Conservation (phyloP, 2,888 invertebrate species). For the Pelosia muscerda region DNA sequence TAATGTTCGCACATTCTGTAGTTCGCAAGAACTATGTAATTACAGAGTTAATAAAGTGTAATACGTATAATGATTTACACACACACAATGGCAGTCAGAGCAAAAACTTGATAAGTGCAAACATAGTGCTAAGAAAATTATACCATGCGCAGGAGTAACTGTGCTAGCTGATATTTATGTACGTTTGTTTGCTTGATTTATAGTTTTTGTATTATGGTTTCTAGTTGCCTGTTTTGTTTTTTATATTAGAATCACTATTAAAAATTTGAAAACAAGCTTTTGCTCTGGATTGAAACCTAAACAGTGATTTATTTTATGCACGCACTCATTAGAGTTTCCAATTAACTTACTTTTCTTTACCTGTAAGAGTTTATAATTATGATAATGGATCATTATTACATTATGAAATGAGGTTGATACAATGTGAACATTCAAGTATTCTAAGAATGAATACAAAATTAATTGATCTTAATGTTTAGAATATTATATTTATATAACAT, state of each 20-base stretch:
- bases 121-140: constrained; percentile 35
- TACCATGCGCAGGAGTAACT: constrained; percentile 29
- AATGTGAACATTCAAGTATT: no score
- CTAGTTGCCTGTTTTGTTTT: background rate
- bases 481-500: no score
- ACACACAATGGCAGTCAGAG: constrained; percentile 31
- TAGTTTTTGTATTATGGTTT: constrained; percentile 3
- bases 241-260: background rate
- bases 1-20: constrained; percentile 61
- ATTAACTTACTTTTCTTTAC: no score
- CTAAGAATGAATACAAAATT: no score
- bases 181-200: constrained; percentile 2
- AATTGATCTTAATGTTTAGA: no score
- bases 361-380: no score
- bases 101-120: constrained; percentile 46
- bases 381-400: no score
- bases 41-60: constrained; percentile 61
- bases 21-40: constrained; percentile 58
- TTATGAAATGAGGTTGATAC: no score
- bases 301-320: no score
- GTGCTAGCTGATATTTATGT: constrained; percentile 2
- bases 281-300: no score
- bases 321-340: no score
- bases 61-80: constrained; percentile 61
- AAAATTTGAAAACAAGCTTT: background rate